Percentiles rank a stretch among this genome's conserved stretches.
Evolutionary conservation across 2,113 vertebrate species (phyloP).

Genomic region (Tor tambroides): DNA sequence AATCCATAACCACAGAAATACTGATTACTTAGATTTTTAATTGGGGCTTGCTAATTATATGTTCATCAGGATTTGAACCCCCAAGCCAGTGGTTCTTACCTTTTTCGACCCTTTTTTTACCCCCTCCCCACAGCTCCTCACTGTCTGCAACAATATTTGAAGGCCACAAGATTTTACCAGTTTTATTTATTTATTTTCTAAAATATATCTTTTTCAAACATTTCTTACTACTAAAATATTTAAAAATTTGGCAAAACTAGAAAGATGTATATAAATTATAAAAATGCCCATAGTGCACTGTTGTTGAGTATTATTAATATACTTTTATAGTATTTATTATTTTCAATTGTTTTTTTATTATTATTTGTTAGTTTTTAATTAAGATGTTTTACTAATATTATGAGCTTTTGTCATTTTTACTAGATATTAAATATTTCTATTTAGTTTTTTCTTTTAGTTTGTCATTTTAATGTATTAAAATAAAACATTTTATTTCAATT

Average conservation of each 20-base stretch:
- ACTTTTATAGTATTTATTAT: too few relatives aligned
- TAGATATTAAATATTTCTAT: too few relatives aligned
- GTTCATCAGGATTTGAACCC: too few relatives aligned
- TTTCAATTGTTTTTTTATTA: too few relatives aligned
- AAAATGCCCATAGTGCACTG: not conserved
- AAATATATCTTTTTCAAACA: not conserved
- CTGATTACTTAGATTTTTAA: not conserved
- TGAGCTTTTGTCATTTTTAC: too few relatives aligned
- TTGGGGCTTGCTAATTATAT: not conserved
- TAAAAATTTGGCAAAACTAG: not conserved
- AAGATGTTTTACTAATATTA: too few relatives aligned
- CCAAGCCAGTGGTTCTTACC: not conserved
- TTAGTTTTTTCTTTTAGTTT: too few relatives aligned
- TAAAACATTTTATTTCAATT: too few relatives aligned
- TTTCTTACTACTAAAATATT: not conserved
- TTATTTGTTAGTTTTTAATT: too few relatives aligned
- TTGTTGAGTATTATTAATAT: too few relatives aligned
- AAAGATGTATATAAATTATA: not conserved
- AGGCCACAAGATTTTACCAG: not conserved
- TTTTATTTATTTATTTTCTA: not conserved
- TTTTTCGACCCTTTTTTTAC: too few relatives aligned
- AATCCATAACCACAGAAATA: not conserved
- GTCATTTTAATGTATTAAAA: too few relatives aligned
- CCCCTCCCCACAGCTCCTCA: not conserved
- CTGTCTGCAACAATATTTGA: not conserved